These are phyloP conservation scores for Microplitis manilae DNA, from an alignment of 2,888 invertebrate species.

Conservation along the genomic window DNA sequence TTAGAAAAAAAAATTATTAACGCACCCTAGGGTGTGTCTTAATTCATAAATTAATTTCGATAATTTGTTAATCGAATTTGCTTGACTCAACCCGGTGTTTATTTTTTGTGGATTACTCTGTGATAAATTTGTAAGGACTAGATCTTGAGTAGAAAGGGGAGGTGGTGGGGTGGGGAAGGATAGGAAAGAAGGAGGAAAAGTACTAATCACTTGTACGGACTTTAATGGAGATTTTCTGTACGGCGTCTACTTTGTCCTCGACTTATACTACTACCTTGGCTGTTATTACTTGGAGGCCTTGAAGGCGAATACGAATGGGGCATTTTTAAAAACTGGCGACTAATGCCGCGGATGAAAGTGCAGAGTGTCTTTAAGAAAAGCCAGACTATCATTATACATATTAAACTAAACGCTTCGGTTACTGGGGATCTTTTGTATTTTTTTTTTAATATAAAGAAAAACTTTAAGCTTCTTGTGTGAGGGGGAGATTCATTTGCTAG, in stretches of 20 bases:
- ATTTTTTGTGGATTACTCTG: not conserved
- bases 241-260: conserved; percentile 71
- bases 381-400: conserved; percentile 68
- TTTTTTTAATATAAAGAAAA: conserved; percentile 12
- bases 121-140: conserved; percentile 36
- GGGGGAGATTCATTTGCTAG: not conserved
- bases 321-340: not conserved
- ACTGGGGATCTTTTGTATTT: conserved; percentile 27
- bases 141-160: conserved; percentile 41
- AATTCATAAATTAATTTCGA: conserved; percentile 38
- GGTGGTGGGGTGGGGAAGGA: conserved; percentile 40
- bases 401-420: conserved; percentile 63
- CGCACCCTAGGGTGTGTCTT: conserved; percentile 46
- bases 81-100: not conserved
- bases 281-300: not conserved
- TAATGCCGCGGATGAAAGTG: conserved; percentile 47
- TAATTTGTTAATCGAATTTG: conserved; percentile 43
- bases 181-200: conserved; percentile 51
- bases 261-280: conserved; percentile 65
- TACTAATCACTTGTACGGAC: conserved; percentile 72
- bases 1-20: conserved; percentile 41
- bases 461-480: not conserved
- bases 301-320: conserved; percentile 1
- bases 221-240: conserved; percentile 72
- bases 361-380: conserved; percentile 64